Evolutionary conservation across 1,140 invertebrate species (phyloP).

Genomic region (Chrysomallon squamiferum): DNA sequence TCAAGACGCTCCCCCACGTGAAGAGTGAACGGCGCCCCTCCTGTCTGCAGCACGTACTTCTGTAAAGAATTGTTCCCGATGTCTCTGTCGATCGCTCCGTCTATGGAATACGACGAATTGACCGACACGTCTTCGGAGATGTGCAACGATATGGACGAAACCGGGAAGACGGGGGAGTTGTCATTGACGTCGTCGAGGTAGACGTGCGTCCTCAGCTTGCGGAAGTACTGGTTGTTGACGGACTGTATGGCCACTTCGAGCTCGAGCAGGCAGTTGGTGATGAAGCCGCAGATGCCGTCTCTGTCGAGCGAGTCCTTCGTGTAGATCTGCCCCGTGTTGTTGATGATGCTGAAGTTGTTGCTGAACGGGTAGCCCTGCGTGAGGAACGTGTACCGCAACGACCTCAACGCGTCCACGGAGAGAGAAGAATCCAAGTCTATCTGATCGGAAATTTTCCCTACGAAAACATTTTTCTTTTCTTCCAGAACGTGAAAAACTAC

Average conservation of each 20-base stretch:
- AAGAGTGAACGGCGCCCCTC: slow-evolving; percentile 1
- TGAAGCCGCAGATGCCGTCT: slow-evolving; percentile 34
- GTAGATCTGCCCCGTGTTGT: slow-evolving; percentile 24
- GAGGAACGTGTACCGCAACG: slow-evolving; percentile 30
- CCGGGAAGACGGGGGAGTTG: slow-evolving; percentile 25
- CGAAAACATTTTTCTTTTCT: slow-evolving; percentile 17
- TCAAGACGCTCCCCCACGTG: slow-evolving; percentile 1
- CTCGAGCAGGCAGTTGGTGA: slow-evolving; percentile 18
- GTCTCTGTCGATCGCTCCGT: slow-evolving; percentile 29
- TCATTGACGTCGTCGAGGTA: slow-evolving; percentile 34
- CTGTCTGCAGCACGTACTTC: slow-evolving; percentile 11
- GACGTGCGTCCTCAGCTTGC: slow-evolving; percentile 29
- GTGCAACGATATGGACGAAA: slow-evolving; percentile 11
- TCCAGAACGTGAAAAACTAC: slow-evolving; percentile 19
- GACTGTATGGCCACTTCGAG: slow-evolving; percentile 34
- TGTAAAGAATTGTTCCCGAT: slow-evolving; percentile 19
- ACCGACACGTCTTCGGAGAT: slow-evolving; percentile 26
- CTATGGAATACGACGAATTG: slow-evolving; percentile 24
- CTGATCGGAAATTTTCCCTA: slow-evolving; percentile 34
- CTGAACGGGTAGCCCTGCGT: slow-evolving; percentile 15
- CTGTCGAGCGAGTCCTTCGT: slow-evolving; percentile 24
- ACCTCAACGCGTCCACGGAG: slow-evolving; percentile 9
- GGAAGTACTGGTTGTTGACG: slow-evolving; percentile 24
- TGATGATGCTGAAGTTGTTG: slow-evolving; percentile 27
- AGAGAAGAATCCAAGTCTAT: slow-evolving; percentile 18